These are phyloP conservation scores for Lepus timidus DNA, from an alignment of 2,113 vertebrate species.

Conservation along the genomic window DNA sequence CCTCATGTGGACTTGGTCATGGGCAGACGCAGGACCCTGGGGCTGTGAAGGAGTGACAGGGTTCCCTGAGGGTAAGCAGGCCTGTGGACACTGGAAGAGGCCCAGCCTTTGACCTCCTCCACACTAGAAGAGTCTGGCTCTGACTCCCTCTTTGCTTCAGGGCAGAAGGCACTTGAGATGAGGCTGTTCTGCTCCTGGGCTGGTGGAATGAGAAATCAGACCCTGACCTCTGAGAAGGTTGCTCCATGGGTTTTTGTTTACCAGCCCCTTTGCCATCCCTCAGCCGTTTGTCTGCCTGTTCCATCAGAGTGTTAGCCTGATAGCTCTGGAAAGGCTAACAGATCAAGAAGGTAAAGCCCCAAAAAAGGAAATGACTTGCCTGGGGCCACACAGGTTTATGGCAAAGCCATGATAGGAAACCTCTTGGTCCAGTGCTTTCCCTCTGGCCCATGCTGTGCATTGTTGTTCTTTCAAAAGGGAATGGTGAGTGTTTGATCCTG, in stretches of 20 bases:
- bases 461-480: background rate
- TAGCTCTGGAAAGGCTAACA: background rate
- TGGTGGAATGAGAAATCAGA: background rate
- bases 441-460: background rate
- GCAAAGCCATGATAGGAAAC: background rate
- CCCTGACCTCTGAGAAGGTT: conserved; percentile 5
- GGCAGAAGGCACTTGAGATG: background rate
- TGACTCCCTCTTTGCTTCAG: background rate
- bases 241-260: background rate
- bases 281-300: background rate
- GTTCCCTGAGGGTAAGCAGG: too few species aligned
- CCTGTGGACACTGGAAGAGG: background rate
- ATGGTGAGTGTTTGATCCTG: background rate
- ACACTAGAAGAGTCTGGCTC: background rate
- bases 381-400: background rate
- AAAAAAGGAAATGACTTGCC: background rate
- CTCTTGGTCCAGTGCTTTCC: background rate
- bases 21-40: background rate
- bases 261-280: background rate
- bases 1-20: background rate
- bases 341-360: background rate
- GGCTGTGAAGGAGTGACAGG: background rate
- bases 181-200: background rate
- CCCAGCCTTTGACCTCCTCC: background rate
- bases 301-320: background rate